phyloP scores from a whole-genome alignment of 2,113 vertebrate species.

The Barnardius zonarius region DNA sequence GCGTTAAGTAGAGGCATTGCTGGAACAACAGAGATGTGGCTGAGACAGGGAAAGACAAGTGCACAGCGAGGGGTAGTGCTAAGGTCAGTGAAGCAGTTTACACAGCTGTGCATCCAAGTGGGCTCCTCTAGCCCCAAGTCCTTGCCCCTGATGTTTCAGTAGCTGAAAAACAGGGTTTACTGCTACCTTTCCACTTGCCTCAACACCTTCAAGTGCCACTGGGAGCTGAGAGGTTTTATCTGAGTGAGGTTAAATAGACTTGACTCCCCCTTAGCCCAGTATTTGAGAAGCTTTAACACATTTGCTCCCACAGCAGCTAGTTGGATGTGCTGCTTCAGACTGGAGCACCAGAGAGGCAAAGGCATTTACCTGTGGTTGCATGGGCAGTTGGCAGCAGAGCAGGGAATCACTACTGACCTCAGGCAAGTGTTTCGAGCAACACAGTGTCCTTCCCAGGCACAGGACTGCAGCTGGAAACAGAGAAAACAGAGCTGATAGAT shows the following conservation, averaged over 20 bases:
- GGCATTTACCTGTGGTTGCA: background rate
- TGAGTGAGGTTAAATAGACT: background rate
- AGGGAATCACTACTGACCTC: background rate
- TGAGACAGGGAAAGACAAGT: background rate
- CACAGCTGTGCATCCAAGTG: background rate
- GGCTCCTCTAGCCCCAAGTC: background rate
- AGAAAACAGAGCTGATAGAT: background rate
- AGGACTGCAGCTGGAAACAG: background rate
- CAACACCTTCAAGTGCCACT: background rate
- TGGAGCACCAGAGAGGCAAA: background rate
- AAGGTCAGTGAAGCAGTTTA: background rate
- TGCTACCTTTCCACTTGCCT: background rate
- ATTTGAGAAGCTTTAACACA: background rate
- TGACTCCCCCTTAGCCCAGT: background rate
- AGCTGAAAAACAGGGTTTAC: background rate
- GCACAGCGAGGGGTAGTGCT: background rate
- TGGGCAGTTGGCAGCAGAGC: background rate
- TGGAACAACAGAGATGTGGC: background rate
- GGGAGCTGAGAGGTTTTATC: background rate
- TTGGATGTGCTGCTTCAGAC: background rate
- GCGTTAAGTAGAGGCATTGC: fast-evolving
- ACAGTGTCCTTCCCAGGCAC: background rate
- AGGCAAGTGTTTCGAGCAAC: fast-evolving
- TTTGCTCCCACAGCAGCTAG: background rate
- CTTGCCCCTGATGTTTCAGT: background rate